Conservation (phyloP, 2,113 vertebrate species). For the Chrysemys picta region DNA sequence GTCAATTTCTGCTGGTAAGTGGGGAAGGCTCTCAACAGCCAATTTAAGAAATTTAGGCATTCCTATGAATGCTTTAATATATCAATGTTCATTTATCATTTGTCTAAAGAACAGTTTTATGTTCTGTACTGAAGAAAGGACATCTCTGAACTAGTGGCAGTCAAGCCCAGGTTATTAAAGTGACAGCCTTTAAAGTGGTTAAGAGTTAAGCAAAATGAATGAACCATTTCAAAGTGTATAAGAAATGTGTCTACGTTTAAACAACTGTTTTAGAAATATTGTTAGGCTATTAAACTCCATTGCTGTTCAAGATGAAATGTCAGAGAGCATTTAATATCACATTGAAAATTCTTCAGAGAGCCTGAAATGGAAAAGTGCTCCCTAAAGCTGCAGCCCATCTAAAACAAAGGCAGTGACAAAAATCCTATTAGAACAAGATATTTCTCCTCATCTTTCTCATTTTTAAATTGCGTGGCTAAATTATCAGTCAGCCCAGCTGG, state of each 20-base stretch:
- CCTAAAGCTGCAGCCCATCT: neutral
- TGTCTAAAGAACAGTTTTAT: neutral
- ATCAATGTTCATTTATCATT: neutral
- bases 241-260: neutral
- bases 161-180: neutral
- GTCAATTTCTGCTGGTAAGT: neutral
- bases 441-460: slow-evolving; percentile 56
- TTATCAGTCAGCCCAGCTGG: slow-evolving; percentile 61
- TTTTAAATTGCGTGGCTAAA: slow-evolving; percentile 59
- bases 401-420: neutral
- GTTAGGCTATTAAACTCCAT: slow-evolving; percentile 20
- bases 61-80: neutral
- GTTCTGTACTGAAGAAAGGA: neutral
- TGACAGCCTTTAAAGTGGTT: neutral
- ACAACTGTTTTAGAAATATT: neutral
- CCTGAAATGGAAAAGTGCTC: slow-evolving; percentile 25
- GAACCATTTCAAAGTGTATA: neutral
- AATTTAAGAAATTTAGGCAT: neutral
- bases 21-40: neutral
- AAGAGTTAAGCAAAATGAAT: neutral
- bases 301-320: neutral
- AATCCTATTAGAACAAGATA: slow-evolving; percentile 47
- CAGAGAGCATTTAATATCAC: neutral
- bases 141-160: neutral
- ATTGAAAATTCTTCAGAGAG: slow-evolving; percentile 27